Base-by-base conservation (phyloP, 1,140 invertebrate species). In the Diorhabda elongata region DNA sequence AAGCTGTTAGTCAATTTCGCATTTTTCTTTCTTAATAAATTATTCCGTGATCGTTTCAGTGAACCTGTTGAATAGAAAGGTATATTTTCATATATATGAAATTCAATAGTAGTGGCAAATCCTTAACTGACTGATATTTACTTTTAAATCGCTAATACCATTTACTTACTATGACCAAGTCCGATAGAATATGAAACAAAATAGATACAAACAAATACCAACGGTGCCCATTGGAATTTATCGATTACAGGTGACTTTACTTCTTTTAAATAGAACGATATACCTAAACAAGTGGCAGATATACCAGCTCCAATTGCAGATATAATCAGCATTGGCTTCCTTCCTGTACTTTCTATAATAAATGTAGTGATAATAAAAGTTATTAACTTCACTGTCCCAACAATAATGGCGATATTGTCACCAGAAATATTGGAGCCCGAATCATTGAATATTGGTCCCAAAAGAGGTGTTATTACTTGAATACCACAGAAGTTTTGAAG, bases 401-500 rank as follows among this genome's bases (percentile, higher is more conserved):
- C 86, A 42, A 95, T 88, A 62, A 95, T 94, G 1, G 93, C 89
- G 2, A 96, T 89, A 3, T 91, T 89, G 79, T 94, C 94, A 8
- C 63, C 63, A 57, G 45, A 42, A 9, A 64, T 41, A 4, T 52
- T 26, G 4, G 63, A 45, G 3, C 26, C 63, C 9, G 63, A 43
- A 52, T 64, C 63, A 5, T 44, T 64, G 45, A 64, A 64, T 7
- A 64, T 42, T 4, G 63, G 63, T 3, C 63, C 63, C 7, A 64
- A 57, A 52, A 64, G 56, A 6, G 63, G 42, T 26, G 56, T 52
- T 52, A 64, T 64, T 8, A 64, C 45, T 41, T 5, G 7, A 75
- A 92, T 92, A 41, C 93, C 93, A 3, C 88, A 90, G n/a, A 93
- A 82, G 79, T 92, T 91, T 75, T 92, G 91, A 78, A 90, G 89